A percentile compares a stretch with the other conserved stretches of the same genome.
These are phyloP conservation scores for Stegastes partitus DNA, from an alignment of 2,113 vertebrate species.

Conservation along the genomic window DNA sequence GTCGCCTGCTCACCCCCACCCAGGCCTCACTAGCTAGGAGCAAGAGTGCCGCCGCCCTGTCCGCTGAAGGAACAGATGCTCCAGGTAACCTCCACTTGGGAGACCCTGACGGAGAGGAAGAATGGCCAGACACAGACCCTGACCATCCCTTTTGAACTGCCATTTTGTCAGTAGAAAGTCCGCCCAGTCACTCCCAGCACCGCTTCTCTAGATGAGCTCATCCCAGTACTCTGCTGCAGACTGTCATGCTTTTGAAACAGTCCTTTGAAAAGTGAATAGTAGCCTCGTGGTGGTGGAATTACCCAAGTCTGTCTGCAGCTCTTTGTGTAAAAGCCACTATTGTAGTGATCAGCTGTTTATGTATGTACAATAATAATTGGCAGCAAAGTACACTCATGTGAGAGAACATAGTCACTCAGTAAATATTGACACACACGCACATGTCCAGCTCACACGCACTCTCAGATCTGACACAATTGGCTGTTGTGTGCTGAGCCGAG, in stretches of 20 bases:
- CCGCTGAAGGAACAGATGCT: conserved; percentile 88
- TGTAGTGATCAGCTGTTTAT: conserved; percentile 34
- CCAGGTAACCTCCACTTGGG: conserved; percentile 88
- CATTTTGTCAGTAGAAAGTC: conserved; percentile 16
- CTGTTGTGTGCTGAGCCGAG: conserved; percentile 57
- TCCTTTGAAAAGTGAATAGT: conserved; percentile 6
- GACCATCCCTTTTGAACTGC: neutral
- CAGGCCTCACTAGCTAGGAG: conserved; percentile 95
- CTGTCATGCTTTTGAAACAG: conserved; percentile 21
- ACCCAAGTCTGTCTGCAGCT: conserved; percentile 2
- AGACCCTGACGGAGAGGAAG: conserved; percentile 59
- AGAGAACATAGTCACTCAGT: conserved; percentile 25
- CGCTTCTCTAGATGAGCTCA: conserved; percentile 19
- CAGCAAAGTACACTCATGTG: conserved; percentile 56
- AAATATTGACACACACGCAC: conserved; percentile 46
- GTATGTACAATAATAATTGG: conserved; percentile 26
- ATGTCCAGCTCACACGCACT: conserved; percentile 38
- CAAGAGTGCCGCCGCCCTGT: conserved; percentile 91
- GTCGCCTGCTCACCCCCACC: conserved; percentile 91
- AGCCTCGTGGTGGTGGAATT: neutral
- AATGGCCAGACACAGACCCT: conserved; percentile 29
- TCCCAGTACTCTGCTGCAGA: conserved; percentile 17
- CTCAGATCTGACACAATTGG: conserved; percentile 58
- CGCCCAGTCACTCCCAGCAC: neutral
- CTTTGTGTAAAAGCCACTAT: neutral